Evolutionary conservation across 1,140 invertebrate genomes (phyloP), one percentile per base, ranked within the genome.

Genomic region (Agrypnia vestita): DNA sequence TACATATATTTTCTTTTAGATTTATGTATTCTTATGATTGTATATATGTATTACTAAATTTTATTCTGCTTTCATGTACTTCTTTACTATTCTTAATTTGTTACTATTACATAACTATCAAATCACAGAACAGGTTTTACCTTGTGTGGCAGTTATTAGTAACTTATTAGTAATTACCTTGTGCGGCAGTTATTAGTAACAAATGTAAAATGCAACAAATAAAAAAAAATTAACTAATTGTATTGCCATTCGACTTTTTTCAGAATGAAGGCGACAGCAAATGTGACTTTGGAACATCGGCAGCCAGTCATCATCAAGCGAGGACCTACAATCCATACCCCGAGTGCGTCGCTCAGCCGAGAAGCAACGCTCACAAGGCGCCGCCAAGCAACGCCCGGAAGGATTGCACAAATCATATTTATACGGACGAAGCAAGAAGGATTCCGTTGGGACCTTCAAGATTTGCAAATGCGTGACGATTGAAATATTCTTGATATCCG

Each of bases 211-310:
- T n/a, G n/a, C n/a, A n/a, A n/a, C n/a, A n/a, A n/a, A n/a, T n/a
- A n/a, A n/a, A n/a, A n/a, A n/a, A n/a, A n/a, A n/a, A n/a, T n/a
- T n/a, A n/a, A n/a, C n/a, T 51, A 51, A 51, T 51, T 51, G 8
- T 51, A 51, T 13, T n/a, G n/a, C 11, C 8, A 8, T 8, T 15
- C 8, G 11, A 13, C 17, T 43, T 74, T 53, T 81, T 78, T 51
- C 67, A 81, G 80, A 75, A 67, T 77, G 47, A 64, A 62, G 10
- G 11, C 8, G 80, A 80, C 0, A 77, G n/a, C 0, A 76, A 64
- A 69, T 47, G 69, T 15, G 69, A 67, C 15, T 44, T 25, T 53
- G 56, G 53, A 0, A 15, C 25, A 13, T 55, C 59, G 4, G 11
- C 25, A 44, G 25, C 1, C 74, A 76, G 43, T 19, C 56, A 47